Conservation (phyloP, 2,888 invertebrate species). For the Sesamia inferens region DNA sequence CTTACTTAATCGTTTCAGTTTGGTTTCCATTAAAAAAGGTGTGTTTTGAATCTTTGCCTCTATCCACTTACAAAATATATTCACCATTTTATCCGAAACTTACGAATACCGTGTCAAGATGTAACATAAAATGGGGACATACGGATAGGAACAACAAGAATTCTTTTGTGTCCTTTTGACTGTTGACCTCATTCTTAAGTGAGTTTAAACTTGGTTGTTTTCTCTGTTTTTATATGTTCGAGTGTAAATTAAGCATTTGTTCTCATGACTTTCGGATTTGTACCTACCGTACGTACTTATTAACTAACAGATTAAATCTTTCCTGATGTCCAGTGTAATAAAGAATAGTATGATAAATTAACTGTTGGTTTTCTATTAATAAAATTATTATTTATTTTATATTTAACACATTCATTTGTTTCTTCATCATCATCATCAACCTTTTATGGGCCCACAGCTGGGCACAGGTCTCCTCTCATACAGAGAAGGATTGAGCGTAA, state of each 20-base stretch:
- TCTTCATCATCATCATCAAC: too few species aligned
- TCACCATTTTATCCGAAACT: slow-evolving; percentile 26
- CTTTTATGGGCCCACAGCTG: too few species aligned
- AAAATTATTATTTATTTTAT: too few species aligned
- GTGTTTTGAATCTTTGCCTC: background rate
- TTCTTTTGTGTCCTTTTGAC: slow-evolving; percentile 24
- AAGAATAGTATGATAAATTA: too few species aligned
- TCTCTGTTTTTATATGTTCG: background rate
- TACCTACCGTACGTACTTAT: too few species aligned
- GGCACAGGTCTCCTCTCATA: too few species aligned
- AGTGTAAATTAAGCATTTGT: background rate
- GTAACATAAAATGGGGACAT: slow-evolving; percentile 49
- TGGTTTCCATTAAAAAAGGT: background rate
- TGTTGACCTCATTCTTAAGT: slow-evolving; percentile 40
- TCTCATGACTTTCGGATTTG: background rate
- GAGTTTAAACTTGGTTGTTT: background rate
- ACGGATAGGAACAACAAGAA: slow-evolving; percentile 40
- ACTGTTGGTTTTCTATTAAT: too few species aligned
- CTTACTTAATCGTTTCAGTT: background rate
- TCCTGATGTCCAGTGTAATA: background rate
- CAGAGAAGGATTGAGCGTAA: too few species aligned
- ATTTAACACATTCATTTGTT: too few species aligned
- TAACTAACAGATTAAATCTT: background rate
- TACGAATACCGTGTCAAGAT: slow-evolving; percentile 48
- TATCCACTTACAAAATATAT: slow-evolving; percentile 18